Evolutionary conservation across 2,797 vertebrate species (phyloP).

Genomic region (Hoplostethus mediterraneus): DNA sequence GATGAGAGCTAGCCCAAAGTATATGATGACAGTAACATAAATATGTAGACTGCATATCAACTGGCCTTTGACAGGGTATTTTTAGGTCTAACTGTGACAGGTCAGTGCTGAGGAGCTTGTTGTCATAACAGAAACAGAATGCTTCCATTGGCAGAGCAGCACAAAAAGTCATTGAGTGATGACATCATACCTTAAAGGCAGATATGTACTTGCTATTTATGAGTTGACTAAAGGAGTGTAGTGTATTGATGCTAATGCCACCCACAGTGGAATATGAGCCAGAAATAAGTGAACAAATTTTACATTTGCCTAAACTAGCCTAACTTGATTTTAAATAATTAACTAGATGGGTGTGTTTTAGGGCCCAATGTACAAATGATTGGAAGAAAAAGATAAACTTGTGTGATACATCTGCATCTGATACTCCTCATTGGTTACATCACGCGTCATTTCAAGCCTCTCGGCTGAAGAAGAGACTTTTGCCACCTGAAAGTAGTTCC

Average conservation of each 20-base stretch:
- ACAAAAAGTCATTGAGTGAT: slow-evolving; percentile 30
- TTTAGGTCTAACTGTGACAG: slow-evolving; percentile 67
- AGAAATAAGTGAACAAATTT: background rate
- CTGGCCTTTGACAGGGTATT: slow-evolving; percentile 70
- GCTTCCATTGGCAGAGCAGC: slow-evolving; percentile 45
- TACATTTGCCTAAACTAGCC: background rate
- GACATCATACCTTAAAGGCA: slow-evolving; percentile 26
- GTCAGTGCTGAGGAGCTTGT: slow-evolving; percentile 62
- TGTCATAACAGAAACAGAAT: slow-evolving; percentile 78
- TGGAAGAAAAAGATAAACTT: background rate
- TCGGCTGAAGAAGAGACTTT: too few relatives aligned
- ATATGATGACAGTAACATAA: slow-evolving; percentile 26
- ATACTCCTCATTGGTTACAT: too few relatives aligned
- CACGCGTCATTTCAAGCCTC: too few relatives aligned
- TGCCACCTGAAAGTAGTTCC: too few relatives aligned
- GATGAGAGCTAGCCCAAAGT: slow-evolving; percentile 37
- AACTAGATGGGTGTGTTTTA: background rate
- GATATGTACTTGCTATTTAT: slow-evolving; percentile 31
- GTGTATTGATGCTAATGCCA: background rate
- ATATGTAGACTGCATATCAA: slow-evolving; percentile 33
- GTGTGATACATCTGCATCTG: too few relatives aligned
- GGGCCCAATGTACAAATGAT: background rate
- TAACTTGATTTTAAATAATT: background rate
- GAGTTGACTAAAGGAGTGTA: slow-evolving; percentile 10
- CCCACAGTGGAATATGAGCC: background rate